Percentiles rank a stretch among this genome's conserved stretches.
Evolutionary conservation across 2,888 invertebrate genomes (phyloP).

Genomic region (Leptopilina drosophilae): DNA sequence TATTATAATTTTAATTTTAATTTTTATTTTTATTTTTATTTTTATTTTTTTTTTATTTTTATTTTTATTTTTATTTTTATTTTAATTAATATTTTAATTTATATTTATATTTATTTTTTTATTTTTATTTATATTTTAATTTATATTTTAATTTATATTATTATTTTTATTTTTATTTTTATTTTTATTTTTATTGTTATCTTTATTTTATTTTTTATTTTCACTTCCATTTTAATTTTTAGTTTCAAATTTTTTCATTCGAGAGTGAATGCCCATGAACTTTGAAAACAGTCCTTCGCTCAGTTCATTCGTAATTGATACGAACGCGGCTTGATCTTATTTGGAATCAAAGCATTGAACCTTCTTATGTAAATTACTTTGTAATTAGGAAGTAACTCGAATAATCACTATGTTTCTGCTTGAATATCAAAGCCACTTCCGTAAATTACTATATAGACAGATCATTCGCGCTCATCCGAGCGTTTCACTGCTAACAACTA

Average conservation of each 20-base stretch:
- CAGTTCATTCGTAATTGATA: neutral
- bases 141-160: no score
- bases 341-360: constrained; percentile 27
- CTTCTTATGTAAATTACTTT: constrained; percentile 56
- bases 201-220: constrained; percentile 13
- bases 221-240: neutral
- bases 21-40: no score
- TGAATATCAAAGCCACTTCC: constrained; percentile 53
- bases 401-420: constrained; percentile 47
- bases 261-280: neutral
- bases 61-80: no score
- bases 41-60: no score
- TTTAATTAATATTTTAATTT: no score
- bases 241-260: neutral
- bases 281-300: neutral
- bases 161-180: no score
- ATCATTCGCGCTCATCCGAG: constrained; percentile 51
- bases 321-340: neutral
- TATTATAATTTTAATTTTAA: no score
- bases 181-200: no score
- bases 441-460: constrained; percentile 48
- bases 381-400: constrained; percentile 55
- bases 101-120: no score
- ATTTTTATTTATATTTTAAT: no score
- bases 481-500: constrained; percentile 59